phyloP scores from a whole-genome alignment of 30 jellyfish, hydroid and myxozoan species.

The Turritopsis rubra region DNA sequence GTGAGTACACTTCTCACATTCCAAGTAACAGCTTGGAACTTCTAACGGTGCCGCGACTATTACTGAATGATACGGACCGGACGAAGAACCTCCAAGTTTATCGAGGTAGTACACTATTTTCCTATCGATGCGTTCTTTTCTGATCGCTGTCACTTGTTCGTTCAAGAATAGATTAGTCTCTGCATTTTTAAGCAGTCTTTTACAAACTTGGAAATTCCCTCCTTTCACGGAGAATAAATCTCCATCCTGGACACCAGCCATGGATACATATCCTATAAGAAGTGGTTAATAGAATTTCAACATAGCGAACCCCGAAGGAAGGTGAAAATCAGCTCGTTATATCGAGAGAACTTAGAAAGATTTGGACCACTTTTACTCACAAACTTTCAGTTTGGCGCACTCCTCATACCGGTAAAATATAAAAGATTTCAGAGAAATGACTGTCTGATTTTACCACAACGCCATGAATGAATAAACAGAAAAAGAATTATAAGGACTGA shows the following conservation, averaged over 20 bases:
- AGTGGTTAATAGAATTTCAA: no score
- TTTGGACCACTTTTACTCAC: no score
- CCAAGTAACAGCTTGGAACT: conserved; percentile 29
- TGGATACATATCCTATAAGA: conserved; percentile 63
- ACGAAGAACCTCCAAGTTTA: conserved; percentile 9
- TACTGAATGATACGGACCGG: conserved; percentile 50
- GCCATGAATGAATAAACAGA: no score
- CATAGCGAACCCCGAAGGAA: no score
- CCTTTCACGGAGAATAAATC: conserved; percentile 64
- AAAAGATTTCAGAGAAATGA: no score
- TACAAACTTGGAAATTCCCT: conserved; percentile 66
- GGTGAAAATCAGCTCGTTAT: no score
- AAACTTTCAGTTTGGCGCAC: no score
- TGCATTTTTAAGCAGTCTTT: conserved; percentile 32
- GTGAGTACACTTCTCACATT: conserved; percentile 46
- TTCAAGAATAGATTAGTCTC: conserved; percentile 40
- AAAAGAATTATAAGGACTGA: no score
- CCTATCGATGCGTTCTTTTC: conserved; percentile 21
- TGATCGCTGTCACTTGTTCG: conserved; percentile 22
- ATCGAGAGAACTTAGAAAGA: no score
- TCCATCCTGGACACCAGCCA: conserved; percentile 94
- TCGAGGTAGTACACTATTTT: conserved; percentile 31
- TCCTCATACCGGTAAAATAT: no score
- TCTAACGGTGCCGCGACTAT: conserved; percentile 88
- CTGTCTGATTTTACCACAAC: no score